Conservation (phyloP, 2,113 vertebrate genomes). For the Noctilio leporinus region DNA sequence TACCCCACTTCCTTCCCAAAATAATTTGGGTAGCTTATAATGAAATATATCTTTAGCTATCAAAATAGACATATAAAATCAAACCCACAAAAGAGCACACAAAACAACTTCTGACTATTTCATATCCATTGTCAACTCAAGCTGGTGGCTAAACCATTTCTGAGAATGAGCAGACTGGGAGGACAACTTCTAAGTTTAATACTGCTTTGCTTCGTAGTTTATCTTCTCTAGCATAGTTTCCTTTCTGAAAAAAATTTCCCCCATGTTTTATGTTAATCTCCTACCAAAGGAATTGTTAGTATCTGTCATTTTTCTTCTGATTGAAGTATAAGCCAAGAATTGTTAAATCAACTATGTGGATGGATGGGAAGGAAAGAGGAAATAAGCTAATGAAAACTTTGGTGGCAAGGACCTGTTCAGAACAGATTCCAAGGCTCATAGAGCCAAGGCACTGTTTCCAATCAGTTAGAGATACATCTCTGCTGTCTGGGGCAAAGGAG, state of each 20-base stretch:
- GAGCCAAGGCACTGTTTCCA: not conserved
- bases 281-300: slow-evolving; percentile 25
- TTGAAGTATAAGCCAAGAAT: slow-evolving; percentile 43
- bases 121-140: not conserved
- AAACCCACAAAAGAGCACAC: not conserved
- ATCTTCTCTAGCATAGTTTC: slow-evolving; percentile 36
- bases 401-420: not conserved
- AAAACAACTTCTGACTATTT: not conserved
- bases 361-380: slow-evolving; percentile 19
- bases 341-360: not conserved
- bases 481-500: not conserved
- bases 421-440: not conserved
- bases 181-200: not conserved
- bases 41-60: not conserved
- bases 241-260: not conserved
- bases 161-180: not conserved
- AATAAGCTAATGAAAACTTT: slow-evolving; percentile 46
- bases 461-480: not conserved
- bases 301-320: slow-evolving; percentile 41
- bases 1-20: not conserved
- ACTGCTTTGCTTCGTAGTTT: not conserved
- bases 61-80: not conserved
- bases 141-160: not conserved
- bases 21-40: not conserved
- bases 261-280: slow-evolving; percentile 33